These are phyloP conservation scores for Oxygymnocypris stewartii DNA, from an alignment of 2,113 vertebrate genomes.

Conservation along the genomic window DNA sequence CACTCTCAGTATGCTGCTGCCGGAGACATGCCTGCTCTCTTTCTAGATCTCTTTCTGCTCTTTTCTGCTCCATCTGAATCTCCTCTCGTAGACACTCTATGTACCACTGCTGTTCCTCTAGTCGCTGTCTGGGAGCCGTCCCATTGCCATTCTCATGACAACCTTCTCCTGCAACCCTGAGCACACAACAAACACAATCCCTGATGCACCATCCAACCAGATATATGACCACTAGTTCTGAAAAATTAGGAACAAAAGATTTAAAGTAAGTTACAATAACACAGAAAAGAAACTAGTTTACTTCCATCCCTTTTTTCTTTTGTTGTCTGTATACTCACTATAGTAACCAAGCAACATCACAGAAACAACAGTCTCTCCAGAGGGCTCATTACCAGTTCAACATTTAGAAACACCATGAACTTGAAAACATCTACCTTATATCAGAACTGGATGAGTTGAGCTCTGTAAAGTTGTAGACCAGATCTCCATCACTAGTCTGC, in stretches of 20 bases:
- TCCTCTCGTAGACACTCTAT: slow-evolving; percentile 81
- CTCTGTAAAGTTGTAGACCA: slow-evolving; percentile 71
- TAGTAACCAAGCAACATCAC: slow-evolving; percentile 69
- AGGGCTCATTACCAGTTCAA: slow-evolving; percentile 45
- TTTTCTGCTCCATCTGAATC: slow-evolving; percentile 80
- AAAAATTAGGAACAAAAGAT: neutral
- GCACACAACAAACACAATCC: slow-evolving; percentile 45
- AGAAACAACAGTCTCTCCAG: slow-evolving; percentile 60
- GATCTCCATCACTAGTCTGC: slow-evolving; percentile 76
- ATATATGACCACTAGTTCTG: neutral
- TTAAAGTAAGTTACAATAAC: neutral
- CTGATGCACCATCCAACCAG: neutral
- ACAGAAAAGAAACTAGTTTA: neutral
- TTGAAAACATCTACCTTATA: slow-evolving; percentile 65
- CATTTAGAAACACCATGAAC: slow-evolving; percentile 19
- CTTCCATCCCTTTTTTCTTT: neutral
- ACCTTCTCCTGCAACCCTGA: slow-evolving; percentile 55
- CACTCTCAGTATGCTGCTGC: slow-evolving; percentile 82
- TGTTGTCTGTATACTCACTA: slow-evolving; percentile 16
- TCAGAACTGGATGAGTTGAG: slow-evolving; percentile 56
- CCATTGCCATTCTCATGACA: slow-evolving; percentile 59
- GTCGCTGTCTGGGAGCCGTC: slow-evolving; percentile 66
- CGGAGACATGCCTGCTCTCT: slow-evolving; percentile 77
- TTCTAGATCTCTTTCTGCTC: slow-evolving; percentile 81
- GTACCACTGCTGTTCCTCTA: slow-evolving; percentile 76